Evolutionary conservation across 2,113 vertebrate species (phyloP), one percentile per base, ranked within the genome.

Genomic region (Corapipo altera): DNA sequence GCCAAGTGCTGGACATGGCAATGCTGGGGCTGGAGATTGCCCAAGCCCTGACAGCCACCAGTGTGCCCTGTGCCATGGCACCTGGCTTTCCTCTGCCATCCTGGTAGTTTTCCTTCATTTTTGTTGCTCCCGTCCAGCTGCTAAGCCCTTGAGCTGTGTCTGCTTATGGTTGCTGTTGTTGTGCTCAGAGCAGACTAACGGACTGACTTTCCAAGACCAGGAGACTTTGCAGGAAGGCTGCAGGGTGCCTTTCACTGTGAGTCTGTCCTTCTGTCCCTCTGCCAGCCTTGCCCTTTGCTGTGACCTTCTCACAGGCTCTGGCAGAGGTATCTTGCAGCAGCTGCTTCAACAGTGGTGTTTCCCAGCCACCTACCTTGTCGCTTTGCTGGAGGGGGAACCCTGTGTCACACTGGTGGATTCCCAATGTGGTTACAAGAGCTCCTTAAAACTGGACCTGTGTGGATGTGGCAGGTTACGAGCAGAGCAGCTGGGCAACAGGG

Each of bases 151-250:
- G 26, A 17, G 61, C 64, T 76, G 33, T 54, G 11, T 24, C 9
- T 8, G 52, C 67, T 58, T 32, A 1, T 5, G 18, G 57, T 20
- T 74, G 12, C 64, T 49, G 49, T 52, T 78, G 66, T 37, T 11
- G 0, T n/a, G 33, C 46, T 77, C 1, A 1, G 65, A 54, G 27
- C 26, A 24, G 32, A 37, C 43, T 9, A 4, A 12, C 1, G 2
- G 27, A 35, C 59, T 73, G 18, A 32, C 27, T 65, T 75, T 37
- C 8, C 11, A 9, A n/a, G 62, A 27, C 4, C 2, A 4, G 44
- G 30, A 61, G 12, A 11, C 26, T 75, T 39, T 41, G 54, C 20
- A 8, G 49, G n/a, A 55, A 55, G 39, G 30, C 58, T 85, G 43
- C 2, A 2, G 21, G 5, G 26, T 7, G n/a, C 22, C 28, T 61